Evolutionary conservation across 2,113 vertebrate genomes (phyloP).

Genomic region (Salvelinus alpinus): DNA sequence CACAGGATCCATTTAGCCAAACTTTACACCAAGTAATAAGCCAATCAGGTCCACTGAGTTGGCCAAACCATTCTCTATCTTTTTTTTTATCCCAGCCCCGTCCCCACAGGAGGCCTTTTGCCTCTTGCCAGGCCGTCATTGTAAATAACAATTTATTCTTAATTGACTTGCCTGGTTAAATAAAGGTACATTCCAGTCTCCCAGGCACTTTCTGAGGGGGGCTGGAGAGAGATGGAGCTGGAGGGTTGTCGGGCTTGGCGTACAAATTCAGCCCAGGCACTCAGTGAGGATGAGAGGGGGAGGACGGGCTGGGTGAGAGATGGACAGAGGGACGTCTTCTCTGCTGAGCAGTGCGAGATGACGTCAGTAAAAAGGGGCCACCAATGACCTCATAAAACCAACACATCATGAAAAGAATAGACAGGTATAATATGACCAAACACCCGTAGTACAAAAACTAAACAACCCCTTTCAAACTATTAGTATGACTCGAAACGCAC

Average conservation of each 20-base stretch:
- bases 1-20: slow-evolving; percentile 42
- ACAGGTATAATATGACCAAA: too few species aligned
- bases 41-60: slow-evolving; percentile 24
- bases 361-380: too few species aligned
- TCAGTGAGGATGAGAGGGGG: neutral
- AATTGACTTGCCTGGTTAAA: too few species aligned
- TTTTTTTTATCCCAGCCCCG: slow-evolving; percentile 17
- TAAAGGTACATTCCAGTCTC: slow-evolving; percentile 48
- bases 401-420: too few species aligned
- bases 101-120: slow-evolving; percentile 50
- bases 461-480: too few species aligned
- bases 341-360: neutral
- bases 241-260: neutral
- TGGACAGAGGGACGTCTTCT: neutral
- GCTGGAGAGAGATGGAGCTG: neutral
- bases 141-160: too few species aligned
- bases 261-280: neutral
- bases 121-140: slow-evolving; percentile 27
- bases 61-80: neutral
- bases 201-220: slow-evolving; percentile 21
- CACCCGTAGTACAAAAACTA: too few species aligned
- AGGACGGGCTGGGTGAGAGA: neutral
- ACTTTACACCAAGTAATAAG: slow-evolving; percentile 41
- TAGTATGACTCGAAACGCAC: too few species aligned
- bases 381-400: neutral